Base-by-base conservation (phyloP, 2,797 vertebrate species). In the Ficedula albicollis region DNA sequence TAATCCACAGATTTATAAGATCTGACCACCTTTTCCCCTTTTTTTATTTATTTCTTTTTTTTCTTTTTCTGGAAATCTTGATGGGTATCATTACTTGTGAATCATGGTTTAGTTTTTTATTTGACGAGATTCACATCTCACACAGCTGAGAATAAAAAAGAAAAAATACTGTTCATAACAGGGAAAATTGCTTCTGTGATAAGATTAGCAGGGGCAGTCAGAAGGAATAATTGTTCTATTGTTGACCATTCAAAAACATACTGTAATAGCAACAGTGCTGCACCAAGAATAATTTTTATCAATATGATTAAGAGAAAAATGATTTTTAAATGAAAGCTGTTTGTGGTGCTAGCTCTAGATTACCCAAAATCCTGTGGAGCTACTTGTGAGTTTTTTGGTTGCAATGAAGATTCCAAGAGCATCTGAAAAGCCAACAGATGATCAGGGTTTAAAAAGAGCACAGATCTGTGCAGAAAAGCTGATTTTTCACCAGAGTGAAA, bases 11-110 rank as follows among this genome's bases (percentile, higher is more conserved):
- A 39, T 79, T 73, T 39, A 7, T 41, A 76, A 73, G 7, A 69
- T 14, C n/a, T 66, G 30, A 7, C 3, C 12, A 8, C 30, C 12
- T 58, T 51, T 58, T 16, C 1, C 2, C 15, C 4, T 3, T 8
- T 64, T 13, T 12, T 25, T 34, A 3, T 1, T 1, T 15, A 5
- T 4, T 11, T 4, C 2, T 9, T 11, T 34, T 7, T 5, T 10
- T 34, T 7, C 7, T 58, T 27, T 19, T 21, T 3, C 20, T 69
- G 12, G 10, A 41, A 5, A 11, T 34, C 41, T 68, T 25, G 6
- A 21, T 51, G 30, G 16, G 22, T 88, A 73, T 54, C 21, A 12
- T 67, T 55, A 32, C n/a, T 68, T 78, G 18, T 52, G 16, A 41
- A 66, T 56, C 32, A 41, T 26, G 21, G 26, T 56, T 79, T 21